phyloP scores from a whole-genome alignment of 2,888 invertebrate species.

The Philereme transversata region DNA sequence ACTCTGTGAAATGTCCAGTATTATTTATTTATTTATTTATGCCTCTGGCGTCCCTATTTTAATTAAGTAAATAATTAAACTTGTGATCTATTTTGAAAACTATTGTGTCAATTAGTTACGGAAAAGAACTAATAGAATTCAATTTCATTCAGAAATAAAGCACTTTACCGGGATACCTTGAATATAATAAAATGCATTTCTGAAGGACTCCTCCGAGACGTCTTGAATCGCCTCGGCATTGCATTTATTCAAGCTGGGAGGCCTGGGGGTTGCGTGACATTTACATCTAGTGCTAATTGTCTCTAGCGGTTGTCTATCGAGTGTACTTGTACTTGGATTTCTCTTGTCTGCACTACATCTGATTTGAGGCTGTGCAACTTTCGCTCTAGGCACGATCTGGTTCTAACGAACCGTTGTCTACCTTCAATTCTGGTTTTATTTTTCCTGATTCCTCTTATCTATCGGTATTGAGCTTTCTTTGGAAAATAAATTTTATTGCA shows the following conservation, averaged over 20 bases:
- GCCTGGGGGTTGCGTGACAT: slow-evolving; percentile 69
- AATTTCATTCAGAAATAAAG: too few species aligned
- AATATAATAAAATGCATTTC: slow-evolving; percentile 6
- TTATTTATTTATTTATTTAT: too few species aligned
- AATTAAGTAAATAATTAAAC: too few species aligned
- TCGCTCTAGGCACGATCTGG: slow-evolving; percentile 72
- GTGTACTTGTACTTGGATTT: slow-evolving; percentile 63
- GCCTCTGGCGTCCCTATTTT: too few species aligned
- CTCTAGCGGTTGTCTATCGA: slow-evolving; percentile 63
- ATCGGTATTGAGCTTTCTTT: slow-evolving; percentile 25
- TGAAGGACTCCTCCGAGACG: background rate
- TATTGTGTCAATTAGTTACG: too few species aligned
- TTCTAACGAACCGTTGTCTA: slow-evolving; percentile 54
- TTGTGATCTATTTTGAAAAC: too few species aligned
- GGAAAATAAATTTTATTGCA: background rate
- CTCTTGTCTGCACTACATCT: slow-evolving; percentile 70
- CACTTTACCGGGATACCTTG: background rate
- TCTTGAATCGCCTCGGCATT: slow-evolving; percentile 20
- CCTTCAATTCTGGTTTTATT: slow-evolving; percentile 43
- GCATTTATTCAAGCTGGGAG: slow-evolving; percentile 34
- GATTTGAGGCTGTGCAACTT: slow-evolving; percentile 72
- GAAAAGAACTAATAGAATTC: too few species aligned
- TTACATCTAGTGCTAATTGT: slow-evolving; percentile 71
- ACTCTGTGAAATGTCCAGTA: too few species aligned
- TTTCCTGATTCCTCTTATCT: slow-evolving; percentile 37